These are phyloP conservation scores for cat (Felis catus) DNA, from an alignment of 2,113 vertebrate species.

Conservation along the genomic window DNA sequence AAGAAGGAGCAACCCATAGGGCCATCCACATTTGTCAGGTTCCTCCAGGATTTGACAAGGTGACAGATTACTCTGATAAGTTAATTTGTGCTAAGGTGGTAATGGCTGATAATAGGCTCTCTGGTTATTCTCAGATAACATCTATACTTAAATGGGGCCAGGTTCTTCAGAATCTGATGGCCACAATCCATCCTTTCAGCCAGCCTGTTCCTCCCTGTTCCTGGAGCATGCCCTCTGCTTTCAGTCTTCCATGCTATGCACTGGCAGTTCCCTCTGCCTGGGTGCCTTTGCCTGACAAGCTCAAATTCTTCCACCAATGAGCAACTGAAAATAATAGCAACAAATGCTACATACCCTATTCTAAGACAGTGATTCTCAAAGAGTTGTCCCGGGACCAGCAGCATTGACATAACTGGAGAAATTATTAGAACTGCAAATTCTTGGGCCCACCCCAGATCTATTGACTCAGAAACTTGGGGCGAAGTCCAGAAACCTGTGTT, in stretches of 20 bases:
- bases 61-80: neutral
- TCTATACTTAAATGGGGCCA: neutral
- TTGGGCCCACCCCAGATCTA: neutral
- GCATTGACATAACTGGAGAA: neutral
- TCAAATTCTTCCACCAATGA: neutral
- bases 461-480: neutral
- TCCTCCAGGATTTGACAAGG: neutral
- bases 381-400: neutral
- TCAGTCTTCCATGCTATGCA: neutral
- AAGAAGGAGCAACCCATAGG: neutral
- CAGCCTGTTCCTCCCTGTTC: neutral
- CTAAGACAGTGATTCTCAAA: neutral
- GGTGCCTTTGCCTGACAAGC: neutral
- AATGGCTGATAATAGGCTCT: conserved; percentile 8
- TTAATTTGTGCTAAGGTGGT: conserved; percentile 31
- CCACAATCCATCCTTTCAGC: neutral
- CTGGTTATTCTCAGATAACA: conserved; percentile 15
- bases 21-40: neutral
- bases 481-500: neutral
- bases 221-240: neutral
- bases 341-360: neutral
- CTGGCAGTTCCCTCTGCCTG: neutral
- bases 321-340: neutral
- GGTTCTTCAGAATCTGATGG: neutral
- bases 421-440: neutral